These are phyloP conservation scores for Pardalotus punctatus DNA, from an alignment of 2,113 vertebrate genomes.

Conservation along the genomic window DNA sequence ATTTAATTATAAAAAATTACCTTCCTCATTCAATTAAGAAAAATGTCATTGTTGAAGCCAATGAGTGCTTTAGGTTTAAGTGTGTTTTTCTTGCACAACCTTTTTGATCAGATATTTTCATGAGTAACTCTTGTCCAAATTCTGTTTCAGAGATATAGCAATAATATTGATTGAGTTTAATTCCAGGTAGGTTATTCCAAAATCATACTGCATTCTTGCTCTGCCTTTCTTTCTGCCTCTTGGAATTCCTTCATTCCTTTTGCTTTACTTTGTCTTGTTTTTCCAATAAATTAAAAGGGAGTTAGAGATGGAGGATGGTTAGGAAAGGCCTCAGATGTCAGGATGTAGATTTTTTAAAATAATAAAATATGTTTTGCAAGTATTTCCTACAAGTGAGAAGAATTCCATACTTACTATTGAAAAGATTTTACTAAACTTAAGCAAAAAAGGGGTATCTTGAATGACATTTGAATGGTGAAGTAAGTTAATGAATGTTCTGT, in stretches of 20 bases:
- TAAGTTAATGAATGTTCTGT: background rate
- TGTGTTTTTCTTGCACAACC: background rate
- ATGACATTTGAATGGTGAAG: background rate
- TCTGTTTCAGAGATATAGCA: background rate
- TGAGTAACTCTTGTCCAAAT: background rate
- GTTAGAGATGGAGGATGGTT: background rate
- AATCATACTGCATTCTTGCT: background rate
- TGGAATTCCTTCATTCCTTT: background rate
- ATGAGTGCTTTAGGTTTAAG: background rate
- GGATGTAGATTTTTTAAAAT: background rate
- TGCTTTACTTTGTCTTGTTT: background rate
- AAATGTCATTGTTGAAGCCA: background rate
- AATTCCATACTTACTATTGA: background rate
- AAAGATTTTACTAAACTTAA: background rate
- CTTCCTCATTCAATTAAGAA: background rate
- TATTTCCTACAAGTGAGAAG: background rate
- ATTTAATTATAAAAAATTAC: background rate
- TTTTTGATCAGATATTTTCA: background rate
- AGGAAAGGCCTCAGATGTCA: background rate
- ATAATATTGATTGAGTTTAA: background rate
- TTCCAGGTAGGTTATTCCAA: background rate
- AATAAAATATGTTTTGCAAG: background rate
- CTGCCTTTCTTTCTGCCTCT: background rate
- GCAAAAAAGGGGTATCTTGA: background rate
- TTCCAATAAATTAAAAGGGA: background rate